These are phyloP conservation scores for Erebia ligea DNA, from an alignment of 2,888 invertebrate species.

Conservation along the genomic window DNA sequence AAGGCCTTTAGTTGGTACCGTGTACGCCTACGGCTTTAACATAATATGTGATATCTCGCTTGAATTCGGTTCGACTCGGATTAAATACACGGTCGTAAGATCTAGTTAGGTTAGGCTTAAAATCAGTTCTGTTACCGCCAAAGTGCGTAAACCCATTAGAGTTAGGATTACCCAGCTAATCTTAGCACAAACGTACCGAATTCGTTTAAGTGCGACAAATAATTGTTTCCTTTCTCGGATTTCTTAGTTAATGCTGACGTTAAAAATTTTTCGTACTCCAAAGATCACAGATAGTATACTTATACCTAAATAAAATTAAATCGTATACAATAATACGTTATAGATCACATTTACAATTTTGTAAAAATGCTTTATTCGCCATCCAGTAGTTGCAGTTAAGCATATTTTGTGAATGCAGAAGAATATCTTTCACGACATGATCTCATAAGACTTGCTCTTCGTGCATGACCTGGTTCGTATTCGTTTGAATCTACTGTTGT, in stretches of 20 bases:
- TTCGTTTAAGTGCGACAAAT: too few relatives aligned
- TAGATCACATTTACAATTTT: not conserved
- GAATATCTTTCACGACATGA: constrained; percentile 15
- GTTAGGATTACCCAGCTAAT: too few relatives aligned
- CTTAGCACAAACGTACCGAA: too few relatives aligned
- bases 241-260: too few relatives aligned
- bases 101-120: not conserved
- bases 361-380: not conserved
- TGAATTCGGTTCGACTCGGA: not conserved
- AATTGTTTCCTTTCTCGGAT: too few relatives aligned
- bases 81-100: not conserved
- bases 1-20: not conserved
- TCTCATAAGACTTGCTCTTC: constrained; percentile 10
- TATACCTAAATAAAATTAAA: too few relatives aligned
- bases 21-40: not conserved
- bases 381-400: not conserved
- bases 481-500: constrained; percentile 13
- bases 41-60: not conserved
- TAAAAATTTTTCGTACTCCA: too few relatives aligned
- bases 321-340: too few relatives aligned
- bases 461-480: constrained; percentile 12
- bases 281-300: too few relatives aligned
- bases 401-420: constrained; percentile 6
- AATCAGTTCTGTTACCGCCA: not conserved
- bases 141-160: too few relatives aligned